Evolutionary conservation across 2,888 invertebrate genomes (phyloP).

Genomic region (Criorhina ranunculi): DNA sequence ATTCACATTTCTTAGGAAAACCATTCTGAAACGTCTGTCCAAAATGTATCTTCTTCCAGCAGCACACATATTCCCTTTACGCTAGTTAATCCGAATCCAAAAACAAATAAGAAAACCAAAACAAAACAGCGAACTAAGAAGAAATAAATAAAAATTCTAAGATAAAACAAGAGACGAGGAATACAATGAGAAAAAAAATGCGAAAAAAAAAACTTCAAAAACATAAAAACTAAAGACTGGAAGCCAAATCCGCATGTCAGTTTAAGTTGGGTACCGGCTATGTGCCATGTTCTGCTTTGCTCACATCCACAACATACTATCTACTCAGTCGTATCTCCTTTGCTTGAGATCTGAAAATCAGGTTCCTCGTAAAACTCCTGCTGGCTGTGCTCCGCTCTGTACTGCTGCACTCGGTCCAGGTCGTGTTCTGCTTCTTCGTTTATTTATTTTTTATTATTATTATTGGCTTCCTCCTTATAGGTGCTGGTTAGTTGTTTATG

Average conservation of each 20-base stretch:
- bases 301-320: constrained; percentile 28
- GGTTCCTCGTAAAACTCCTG: constrained; percentile 51
- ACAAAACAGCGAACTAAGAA: not conserved
- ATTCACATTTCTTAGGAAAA: not conserved
- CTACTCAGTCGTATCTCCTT: constrained; percentile 38
- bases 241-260: constrained; percentile 62
- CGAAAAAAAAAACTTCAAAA: constrained; percentile 4
- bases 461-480: constrained; percentile 33
- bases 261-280: constrained; percentile 42
- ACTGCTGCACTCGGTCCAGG: constrained; percentile 29
- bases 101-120: constrained; percentile 18
- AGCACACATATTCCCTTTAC: not conserved
- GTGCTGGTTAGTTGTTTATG: constrained; percentile 43
- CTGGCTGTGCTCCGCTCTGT: constrained; percentile 27
- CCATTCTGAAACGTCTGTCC: not conserved
- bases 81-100: not conserved
- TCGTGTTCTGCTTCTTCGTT: constrained; percentile 17
- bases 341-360: constrained; percentile 47
- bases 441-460: constrained; percentile 49
- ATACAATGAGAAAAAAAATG: not conserved
- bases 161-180: not conserved
- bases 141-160: constrained; percentile 22
- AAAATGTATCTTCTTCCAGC: not conserved
- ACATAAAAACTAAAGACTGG: constrained; percentile 57
- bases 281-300: constrained; percentile 47